phyloP scores from a whole-genome alignment of 1,140 invertebrate genomes.

The Aphis craccivora region DNA sequence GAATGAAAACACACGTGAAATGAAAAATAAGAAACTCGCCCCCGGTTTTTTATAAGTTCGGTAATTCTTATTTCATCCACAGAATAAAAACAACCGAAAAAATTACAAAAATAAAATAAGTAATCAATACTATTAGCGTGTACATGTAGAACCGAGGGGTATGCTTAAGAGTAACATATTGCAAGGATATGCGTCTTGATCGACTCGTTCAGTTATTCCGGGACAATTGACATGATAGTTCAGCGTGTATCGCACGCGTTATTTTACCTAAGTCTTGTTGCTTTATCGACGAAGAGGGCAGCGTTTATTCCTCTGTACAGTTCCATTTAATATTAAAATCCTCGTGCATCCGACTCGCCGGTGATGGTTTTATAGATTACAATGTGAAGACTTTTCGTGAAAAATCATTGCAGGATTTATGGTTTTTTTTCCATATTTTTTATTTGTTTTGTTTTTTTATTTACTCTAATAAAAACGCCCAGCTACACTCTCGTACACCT shows the following conservation, averaged over 20 bases:
- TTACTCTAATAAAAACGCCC: constrained; percentile 29
- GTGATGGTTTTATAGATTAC: neutral
- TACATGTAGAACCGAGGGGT: neutral
- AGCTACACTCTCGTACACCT: neutral
- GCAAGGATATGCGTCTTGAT: neutral
- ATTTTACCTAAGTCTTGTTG: neutral
- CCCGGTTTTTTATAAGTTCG: too few species aligned
- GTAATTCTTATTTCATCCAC: too few species aligned
- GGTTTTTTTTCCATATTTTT: neutral
- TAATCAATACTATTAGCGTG: neutral
- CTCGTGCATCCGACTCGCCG: neutral
- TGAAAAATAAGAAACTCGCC: too few species aligned
- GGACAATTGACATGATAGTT: neutral
- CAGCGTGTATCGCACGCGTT: neutral
- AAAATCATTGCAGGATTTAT: neutral
- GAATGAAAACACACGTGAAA: neutral
- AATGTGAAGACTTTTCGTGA: neutral
- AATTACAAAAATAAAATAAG: neutral
- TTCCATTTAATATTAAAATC: neutral
- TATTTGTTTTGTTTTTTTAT: neutral
- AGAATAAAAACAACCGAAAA: neutral
- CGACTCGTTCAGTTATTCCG: neutral
- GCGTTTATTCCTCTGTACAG: neutral
- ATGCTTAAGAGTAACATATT: neutral
- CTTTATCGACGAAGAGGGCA: neutral